Evolutionary conservation across 2,797 vertebrate genomes (phyloP), one percentile per base, ranked within the genome.

Genomic region (Tolypeutes matacus): DNA sequence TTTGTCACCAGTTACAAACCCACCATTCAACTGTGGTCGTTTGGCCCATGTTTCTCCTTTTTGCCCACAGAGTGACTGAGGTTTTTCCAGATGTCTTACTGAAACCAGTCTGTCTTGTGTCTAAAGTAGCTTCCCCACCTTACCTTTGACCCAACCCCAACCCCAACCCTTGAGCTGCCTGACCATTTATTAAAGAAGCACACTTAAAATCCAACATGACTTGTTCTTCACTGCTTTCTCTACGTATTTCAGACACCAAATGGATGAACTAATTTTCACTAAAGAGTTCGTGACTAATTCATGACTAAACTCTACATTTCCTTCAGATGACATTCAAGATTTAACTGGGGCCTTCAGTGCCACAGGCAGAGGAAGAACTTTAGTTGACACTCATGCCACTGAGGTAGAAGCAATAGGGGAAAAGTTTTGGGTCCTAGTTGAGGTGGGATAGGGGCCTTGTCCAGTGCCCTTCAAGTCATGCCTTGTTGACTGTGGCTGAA

Each of bases 261-360:
- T 53, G 49, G 34, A 53, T 84, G 78, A 53, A 73, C 65, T 78
- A 20, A 56, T 89, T 91, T 89, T 96, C 72, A 87, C 75, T 87
- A 36, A 95, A 70, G 8, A 78, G 72, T 87, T 95, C 76, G 58
- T 83, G 29, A 87, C 73, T 69, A n/a, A 36, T 87, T 95, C 76
- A 64, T 83, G 29, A 87, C 73, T 69, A n/a, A 36, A 31, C 64
- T 85, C 82, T 25, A 77, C 25, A 73, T 73, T 46, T 73, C 14
- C 42, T 27, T 10, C 73, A 49, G 73, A 8, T 49, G 29, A 18
- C 49, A 42, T 34, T n/a, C 18, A 69, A 58, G 53, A 87, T 56
- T 27, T 94, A 82, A 60, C 25, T 62, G 58, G 46, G 42, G 58
- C 23, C 86, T 92, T 93, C 27, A 14, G 58, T 51, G 58, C 51